Conservation (phyloP, 2,113 vertebrate species). For the Podilymbus podiceps region DNA sequence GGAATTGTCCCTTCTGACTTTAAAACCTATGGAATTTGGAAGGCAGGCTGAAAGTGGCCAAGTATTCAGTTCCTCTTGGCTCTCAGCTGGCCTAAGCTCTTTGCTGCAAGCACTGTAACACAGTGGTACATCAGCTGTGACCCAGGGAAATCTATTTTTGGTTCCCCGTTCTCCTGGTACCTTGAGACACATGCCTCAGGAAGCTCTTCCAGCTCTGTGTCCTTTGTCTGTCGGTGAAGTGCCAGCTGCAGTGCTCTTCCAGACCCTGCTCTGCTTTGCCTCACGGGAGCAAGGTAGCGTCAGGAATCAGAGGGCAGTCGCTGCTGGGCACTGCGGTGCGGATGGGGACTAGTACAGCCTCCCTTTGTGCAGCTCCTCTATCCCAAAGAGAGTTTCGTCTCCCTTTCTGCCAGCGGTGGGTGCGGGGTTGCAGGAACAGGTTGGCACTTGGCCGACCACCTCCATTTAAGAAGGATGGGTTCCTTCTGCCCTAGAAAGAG, state of each 20-base stretch:
- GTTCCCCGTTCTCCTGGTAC: not conserved
- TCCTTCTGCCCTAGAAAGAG: not conserved
- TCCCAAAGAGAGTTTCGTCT: not conserved
- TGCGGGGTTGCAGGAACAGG: not conserved
- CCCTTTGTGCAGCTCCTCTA: not conserved
- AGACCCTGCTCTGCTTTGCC: not conserved
- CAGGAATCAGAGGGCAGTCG: accelerated
- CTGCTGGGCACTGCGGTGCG: not conserved
- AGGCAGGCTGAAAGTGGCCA: not conserved
- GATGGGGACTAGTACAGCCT: not conserved
- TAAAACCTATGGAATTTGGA: not conserved
- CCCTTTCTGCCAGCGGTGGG: not conserved
- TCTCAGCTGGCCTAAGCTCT: not conserved
- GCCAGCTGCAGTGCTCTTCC: not conserved
- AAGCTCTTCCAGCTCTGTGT: not conserved
- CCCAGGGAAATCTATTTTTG: not conserved
- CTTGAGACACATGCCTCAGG: not conserved
- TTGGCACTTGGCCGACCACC: not conserved
- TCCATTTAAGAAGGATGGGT: not conserved
- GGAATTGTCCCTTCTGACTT: not conserved
- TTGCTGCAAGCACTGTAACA: not conserved
- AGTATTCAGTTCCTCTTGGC: not conserved
- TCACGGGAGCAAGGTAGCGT: not conserved
- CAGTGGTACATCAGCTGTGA: not conserved
- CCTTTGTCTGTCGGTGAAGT: not conserved